Base-by-base conservation (phyloP, 1,140 invertebrate genomes). In the Calliopsis andreniformis region DNA sequence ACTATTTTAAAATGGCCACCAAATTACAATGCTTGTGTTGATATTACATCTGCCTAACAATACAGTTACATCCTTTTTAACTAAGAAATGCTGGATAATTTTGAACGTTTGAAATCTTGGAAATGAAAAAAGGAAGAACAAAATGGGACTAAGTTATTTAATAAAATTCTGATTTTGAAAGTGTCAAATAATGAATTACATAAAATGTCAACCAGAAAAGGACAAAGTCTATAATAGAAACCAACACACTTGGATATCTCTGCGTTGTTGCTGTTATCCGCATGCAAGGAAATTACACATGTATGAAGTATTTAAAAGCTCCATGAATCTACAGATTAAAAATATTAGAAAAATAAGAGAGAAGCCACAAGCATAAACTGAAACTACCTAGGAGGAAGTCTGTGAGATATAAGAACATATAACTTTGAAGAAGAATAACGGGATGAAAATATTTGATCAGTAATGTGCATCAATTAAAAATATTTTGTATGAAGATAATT, bases 261-360 rank as follows among this genome's bases (percentile, higher is more conserved):
- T 2, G 6, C 35, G 23, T 14, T 20, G 0, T 47, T 53, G 28
- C 23, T 28, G 7, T 28, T n/a, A 12, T 25, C 28, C 10, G 23
- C 39, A 39, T 51, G 18, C 45, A 63, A 71, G 56, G 18, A 51
- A 53, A 42, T 18, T 45, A 47, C 12, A 28, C 30, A 18, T 63
- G 43, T 30, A 30, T 7, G 18, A 56, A 56, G 28, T 32, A 14
- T 56, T 18, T 32, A 32, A 25, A 0, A 25, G 6, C 6, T 39
- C 35, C 35, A 39, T 39, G 55, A 14, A 68, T 35, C 5, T 35
- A 14, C 28, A 8, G 6, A 20, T 55, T 35, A 32, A 51, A 14
- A 14, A 0, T 28, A 20, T 47, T 7, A 1, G 63, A 75, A 67
- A 30, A 56, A 47, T 25, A 43, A 14, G n/a, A 73, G 42, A 47